Evolutionary conservation across 2,888 invertebrate genomes (phyloP).

Genomic region (Diaperis boleti): DNA sequence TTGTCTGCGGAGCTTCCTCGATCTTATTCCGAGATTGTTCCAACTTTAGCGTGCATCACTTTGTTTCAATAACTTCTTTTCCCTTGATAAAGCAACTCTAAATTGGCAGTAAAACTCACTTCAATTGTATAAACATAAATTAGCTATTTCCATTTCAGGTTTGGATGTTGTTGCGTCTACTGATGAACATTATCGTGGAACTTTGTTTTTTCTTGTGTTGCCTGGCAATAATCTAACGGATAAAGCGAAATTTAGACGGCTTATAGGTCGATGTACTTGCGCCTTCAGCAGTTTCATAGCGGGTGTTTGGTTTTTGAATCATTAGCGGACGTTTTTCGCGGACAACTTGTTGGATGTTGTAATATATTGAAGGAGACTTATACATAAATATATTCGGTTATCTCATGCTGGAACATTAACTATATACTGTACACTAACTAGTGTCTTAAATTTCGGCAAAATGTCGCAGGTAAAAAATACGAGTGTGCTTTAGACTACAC

Average conservation of each 20-base stretch:
- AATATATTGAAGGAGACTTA: no score
- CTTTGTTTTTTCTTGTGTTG: conserved; percentile 7
- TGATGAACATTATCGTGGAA: conserved; percentile 2
- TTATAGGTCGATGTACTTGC: conserved; percentile 21
- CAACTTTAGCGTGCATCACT: conserved; percentile 12
- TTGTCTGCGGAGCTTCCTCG: conserved; percentile 7
- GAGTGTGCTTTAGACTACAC: no score
- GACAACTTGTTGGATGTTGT: no score
- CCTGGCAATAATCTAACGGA: conserved; percentile 22
- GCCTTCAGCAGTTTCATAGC: not conserved
- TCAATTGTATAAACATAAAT: conserved; percentile 10
- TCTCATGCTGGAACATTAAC: no score
- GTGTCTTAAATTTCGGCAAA: no score
- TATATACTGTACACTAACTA: no score
- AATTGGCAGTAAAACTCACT: conserved; percentile 6
- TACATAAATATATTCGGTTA: no score
- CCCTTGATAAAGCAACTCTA: not conserved
- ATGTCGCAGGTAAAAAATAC: no score
- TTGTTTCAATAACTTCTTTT: conserved; percentile 16
- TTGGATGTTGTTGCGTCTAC: not conserved
- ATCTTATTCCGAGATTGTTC: conserved; percentile 2
- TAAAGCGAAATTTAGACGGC: conserved; percentile 20
- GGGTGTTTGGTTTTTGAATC: not conserved
- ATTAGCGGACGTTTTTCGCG: not conserved
- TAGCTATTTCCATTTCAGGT: not conserved